phyloP scores from a whole-genome alignment of 2,888 invertebrate genomes.

The Acrobasis suavella region DNA sequence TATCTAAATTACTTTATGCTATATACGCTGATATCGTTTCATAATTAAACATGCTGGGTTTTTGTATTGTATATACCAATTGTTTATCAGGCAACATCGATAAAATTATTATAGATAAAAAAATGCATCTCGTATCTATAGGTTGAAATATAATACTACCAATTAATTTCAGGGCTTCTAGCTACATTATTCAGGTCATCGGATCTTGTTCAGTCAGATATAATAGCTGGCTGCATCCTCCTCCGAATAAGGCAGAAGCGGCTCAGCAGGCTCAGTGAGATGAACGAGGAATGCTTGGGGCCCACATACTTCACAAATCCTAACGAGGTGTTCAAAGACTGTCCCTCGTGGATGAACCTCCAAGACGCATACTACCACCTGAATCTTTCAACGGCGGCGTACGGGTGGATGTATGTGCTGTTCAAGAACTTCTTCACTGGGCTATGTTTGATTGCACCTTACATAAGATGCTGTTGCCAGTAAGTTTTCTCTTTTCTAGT shows the following conservation, averaged over 20 bases:
- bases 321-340: constrained; percentile 20
- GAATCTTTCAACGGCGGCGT: constrained; percentile 29
- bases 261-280: constrained; percentile 22
- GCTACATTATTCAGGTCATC: constrained; percentile 30
- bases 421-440: constrained; percentile 30
- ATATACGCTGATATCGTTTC: too few species aligned
- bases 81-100: too few species aligned
- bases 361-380: constrained; percentile 29
- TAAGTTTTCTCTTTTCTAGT: constrained; percentile 19
- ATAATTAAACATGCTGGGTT: too few species aligned
- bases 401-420: constrained; percentile 31
- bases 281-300: neutral
- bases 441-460: constrained; percentile 29
- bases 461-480: constrained; percentile 29
- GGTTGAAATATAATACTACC: neutral
- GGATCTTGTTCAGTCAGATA: constrained; percentile 32
- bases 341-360: constrained; percentile 31
- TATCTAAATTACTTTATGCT: too few species aligned
- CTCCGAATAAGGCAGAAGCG: constrained; percentile 31
- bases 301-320: constrained; percentile 28
- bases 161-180: constrained; percentile 28
- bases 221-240: constrained; percentile 32
- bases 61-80: too few species aligned
- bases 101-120: too few species aligned
- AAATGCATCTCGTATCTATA: too few species aligned